phyloP scores from a whole-genome alignment of 1,140 invertebrate species.

The Drosophila varians region DNA sequence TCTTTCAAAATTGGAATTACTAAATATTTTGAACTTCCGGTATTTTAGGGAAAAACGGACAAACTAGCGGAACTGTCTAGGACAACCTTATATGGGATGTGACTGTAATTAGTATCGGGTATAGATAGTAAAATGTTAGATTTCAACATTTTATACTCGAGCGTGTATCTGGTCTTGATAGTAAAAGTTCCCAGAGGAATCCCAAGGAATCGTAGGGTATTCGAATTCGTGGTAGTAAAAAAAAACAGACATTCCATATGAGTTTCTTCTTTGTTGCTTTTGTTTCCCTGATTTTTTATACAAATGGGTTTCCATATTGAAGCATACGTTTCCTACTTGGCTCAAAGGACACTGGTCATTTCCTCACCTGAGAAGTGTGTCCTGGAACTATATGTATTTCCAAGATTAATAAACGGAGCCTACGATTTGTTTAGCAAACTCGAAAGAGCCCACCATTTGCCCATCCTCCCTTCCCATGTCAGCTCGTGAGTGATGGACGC shows the following conservation, averaged over 20 bases:
- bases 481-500: slow-evolving; percentile 23
- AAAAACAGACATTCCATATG: slow-evolving; percentile 59
- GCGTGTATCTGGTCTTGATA: too few species aligned
- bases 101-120: too few species aligned
- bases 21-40: too few species aligned
- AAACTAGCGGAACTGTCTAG: too few species aligned
- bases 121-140: too few species aligned
- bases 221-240: not conserved
- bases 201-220: not conserved
- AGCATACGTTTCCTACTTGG: not conserved
- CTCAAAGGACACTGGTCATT: not conserved
- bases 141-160: too few species aligned
- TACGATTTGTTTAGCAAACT: too few species aligned
- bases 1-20: too few species aligned
- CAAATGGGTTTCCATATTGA: slow-evolving; percentile 62
- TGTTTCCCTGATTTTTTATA: slow-evolving; percentile 45
- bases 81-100: too few species aligned
- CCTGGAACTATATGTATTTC: not conserved
- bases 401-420: too few species aligned
- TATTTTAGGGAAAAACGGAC: too few species aligned
- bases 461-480: not conserved
- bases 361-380: slow-evolving; percentile 9
- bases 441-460: not conserved
- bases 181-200: too few species aligned
- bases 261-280: slow-evolving; percentile 39